Conservation (phyloP, 2,113 vertebrate species). For the Ageneiosus marmoratus region DNA sequence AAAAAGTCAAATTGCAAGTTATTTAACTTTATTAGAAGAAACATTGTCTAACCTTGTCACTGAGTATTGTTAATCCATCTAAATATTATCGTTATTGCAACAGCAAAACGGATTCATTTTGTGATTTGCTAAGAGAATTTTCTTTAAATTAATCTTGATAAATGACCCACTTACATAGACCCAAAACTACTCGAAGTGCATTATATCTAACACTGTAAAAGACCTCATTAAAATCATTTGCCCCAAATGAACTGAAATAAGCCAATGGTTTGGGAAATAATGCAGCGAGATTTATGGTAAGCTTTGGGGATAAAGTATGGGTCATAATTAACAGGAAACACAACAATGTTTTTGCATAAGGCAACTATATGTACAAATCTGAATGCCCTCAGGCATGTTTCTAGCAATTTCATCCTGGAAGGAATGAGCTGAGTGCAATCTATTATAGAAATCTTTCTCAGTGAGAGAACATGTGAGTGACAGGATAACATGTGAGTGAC, state of each 20-base stretch:
- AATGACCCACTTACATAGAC: slow-evolving; percentile 53
- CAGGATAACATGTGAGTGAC: not conserved
- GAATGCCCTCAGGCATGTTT: not conserved
- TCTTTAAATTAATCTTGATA: slow-evolving; percentile 38
- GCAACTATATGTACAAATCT: not conserved
- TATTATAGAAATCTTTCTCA: slow-evolving; percentile 16
- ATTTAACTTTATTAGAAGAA: not conserved
- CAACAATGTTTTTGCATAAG: not conserved
- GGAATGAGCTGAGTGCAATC: slow-evolving; percentile 13
- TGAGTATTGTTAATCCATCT: not conserved
- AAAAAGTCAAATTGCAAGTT: not conserved
- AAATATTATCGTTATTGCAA: slow-evolving; percentile 65
- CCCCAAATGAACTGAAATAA: not conserved
- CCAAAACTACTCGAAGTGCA: not conserved
- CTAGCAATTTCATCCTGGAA: not conserved
- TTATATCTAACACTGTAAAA: not conserved
- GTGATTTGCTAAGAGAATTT: slow-evolving; percentile 68
- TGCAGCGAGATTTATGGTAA: not conserved
- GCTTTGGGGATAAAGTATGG: no score
- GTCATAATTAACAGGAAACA: not conserved
- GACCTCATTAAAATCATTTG: not conserved
- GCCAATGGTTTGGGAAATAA: slow-evolving; percentile 7
- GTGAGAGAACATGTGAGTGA: slow-evolving; percentile 11
- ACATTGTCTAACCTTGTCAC: not conserved
- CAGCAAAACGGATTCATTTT: slow-evolving; percentile 72